phyloP scores from a whole-genome alignment of 2,113 vertebrate species.

The Poecile atricapillus region DNA sequence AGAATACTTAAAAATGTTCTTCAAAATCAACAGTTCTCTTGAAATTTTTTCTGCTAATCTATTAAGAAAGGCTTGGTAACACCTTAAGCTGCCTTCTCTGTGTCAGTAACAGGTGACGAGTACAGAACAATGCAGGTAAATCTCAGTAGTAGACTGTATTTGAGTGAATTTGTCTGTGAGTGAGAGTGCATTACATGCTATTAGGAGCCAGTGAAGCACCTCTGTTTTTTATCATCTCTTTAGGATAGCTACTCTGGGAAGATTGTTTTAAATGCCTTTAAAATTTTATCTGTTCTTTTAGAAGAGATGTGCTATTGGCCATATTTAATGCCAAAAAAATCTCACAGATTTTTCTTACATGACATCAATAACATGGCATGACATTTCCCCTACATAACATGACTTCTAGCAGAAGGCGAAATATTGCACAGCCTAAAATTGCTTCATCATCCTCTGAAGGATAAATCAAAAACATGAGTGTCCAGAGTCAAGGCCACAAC shows the following conservation, averaged over 20 bases:
- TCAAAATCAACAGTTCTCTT: not conserved
- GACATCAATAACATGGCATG: accelerated
- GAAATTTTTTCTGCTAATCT: not conserved
- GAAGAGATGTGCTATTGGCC: not conserved
- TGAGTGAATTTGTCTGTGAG: not conserved
- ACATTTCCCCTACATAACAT: not conserved
- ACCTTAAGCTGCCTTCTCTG: not conserved
- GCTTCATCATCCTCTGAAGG: not conserved
- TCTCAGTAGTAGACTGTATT: not conserved
- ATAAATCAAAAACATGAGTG: not conserved
- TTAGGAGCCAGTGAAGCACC: not conserved
- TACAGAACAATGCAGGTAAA: not conserved
- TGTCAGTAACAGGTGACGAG: not conserved
- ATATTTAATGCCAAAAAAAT: not conserved
- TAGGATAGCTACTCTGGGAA: not conserved
- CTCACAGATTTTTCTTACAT: not conserved
- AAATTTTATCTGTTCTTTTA: not conserved
- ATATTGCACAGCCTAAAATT: not conserved
- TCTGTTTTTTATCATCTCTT: not conserved
- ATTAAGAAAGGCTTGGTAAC: not conserved
- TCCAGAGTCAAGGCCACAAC: not conserved
- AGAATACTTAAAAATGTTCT: not conserved
- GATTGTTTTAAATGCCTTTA: not conserved
- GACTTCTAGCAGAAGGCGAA: not conserved
- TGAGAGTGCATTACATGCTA: not conserved